Conservation (phyloP, 2,888 invertebrate species). For the Eucriotettix oculatus region DNA sequence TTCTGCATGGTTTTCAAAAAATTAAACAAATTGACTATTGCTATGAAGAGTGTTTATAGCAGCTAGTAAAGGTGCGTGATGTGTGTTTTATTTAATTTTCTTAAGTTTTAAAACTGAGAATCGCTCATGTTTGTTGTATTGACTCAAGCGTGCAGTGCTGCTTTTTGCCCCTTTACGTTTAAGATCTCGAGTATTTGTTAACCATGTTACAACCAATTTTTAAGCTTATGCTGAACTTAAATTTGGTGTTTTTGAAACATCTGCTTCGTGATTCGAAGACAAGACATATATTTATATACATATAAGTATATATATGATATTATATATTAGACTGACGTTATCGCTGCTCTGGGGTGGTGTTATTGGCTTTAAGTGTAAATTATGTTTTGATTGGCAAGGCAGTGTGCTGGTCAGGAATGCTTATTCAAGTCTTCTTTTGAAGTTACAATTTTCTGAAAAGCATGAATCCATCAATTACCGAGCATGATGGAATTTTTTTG, state of each 20-base stretch:
- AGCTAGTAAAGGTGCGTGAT: conserved; percentile 6
- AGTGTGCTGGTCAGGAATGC: background rate
- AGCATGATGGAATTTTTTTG: background rate
- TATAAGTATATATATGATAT: background rate
- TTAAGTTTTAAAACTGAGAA: background rate
- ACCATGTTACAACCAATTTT: background rate
- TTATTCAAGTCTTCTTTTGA: background rate
- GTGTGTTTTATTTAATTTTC: background rate
- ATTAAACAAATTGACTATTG: conserved; percentile 2
- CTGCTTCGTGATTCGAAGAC: background rate
- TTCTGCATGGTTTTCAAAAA: conserved; percentile 6
- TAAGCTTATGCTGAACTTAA: conserved; percentile 5
- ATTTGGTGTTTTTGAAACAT: conserved; percentile 1
- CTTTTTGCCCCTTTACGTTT: conserved; percentile 1
- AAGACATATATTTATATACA: conserved; percentile 1
- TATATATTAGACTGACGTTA: background rate
- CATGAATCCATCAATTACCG: background rate
- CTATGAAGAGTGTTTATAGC: conserved; percentile 4
- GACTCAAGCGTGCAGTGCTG: conserved; percentile 8
- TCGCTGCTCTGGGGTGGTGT: background rate
- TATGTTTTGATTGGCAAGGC: conserved; percentile 6
- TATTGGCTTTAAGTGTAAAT: conserved; percentile 5
- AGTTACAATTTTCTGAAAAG: background rate
- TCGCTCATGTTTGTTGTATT: conserved; percentile 3
- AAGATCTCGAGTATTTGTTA: background rate